These are phyloP conservation scores for Leucania comma DNA, from an alignment of 2,888 invertebrate species.

Conservation along the genomic window DNA sequence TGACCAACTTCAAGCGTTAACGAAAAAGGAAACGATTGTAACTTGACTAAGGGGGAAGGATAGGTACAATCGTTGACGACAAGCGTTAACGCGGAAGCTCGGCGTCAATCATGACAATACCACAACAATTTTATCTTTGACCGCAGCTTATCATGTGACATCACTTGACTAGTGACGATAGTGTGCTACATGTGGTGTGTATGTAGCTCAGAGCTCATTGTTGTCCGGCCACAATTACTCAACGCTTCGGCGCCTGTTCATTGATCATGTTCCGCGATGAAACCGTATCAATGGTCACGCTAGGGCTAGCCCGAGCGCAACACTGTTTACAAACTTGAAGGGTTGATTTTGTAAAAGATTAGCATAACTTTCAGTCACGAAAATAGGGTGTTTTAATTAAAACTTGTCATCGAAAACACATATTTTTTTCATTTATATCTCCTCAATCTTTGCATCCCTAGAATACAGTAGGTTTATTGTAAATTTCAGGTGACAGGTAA, in stretches of 20 bases:
- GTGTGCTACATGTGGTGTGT: neutral
- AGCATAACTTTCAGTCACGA: neutral
- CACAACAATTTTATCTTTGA: constrained; percentile 32
- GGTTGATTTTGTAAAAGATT: no score
- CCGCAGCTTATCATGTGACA: constrained; percentile 25
- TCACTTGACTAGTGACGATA: constrained; percentile 15
- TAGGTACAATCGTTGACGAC: neutral
- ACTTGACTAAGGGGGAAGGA: no score
- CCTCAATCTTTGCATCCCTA: no score
- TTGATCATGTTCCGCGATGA: constrained; percentile 25
- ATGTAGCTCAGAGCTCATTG: neutral
- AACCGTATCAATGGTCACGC: constrained; percentile 25
- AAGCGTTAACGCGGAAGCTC: constrained; percentile 17
- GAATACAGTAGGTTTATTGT: neutral
- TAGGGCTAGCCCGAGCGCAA: neutral
- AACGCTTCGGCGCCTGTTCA: constrained; percentile 1
- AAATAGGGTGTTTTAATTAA: neutral
- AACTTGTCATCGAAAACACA: neutral
- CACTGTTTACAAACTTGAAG: neutral
- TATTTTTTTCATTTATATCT: constrained; percentile 8
- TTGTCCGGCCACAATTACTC: constrained; percentile 25
- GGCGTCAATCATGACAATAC: constrained; percentile 3
- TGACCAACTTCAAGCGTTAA: no score
- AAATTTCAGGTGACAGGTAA: neutral
- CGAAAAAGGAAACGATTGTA: no score